phyloP scores from a whole-genome alignment of 2,888 invertebrate species.

The Drosophila anomelani region DNA sequence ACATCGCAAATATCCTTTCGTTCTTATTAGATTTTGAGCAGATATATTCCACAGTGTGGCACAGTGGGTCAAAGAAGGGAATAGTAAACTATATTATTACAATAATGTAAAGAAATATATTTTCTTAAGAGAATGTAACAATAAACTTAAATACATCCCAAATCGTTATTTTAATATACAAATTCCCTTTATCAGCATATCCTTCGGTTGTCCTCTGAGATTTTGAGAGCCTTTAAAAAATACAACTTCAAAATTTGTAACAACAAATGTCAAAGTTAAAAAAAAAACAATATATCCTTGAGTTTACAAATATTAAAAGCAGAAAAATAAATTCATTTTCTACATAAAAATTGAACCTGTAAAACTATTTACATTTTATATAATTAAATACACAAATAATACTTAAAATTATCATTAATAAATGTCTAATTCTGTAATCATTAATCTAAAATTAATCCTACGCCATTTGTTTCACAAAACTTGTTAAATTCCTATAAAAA shows the following conservation, averaged over 20 bases:
- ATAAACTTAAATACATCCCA: neutral
- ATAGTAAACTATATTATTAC: neutral
- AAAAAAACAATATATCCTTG: too few relatives aligned
- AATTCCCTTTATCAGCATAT: too few relatives aligned
- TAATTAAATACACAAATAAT: neutral
- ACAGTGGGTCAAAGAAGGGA: slow-evolving; percentile 5
- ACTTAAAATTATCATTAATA: too few relatives aligned
- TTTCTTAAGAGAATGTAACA: neutral
- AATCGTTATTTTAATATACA: neutral
- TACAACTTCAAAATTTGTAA: too few relatives aligned
- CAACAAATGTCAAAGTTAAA: too few relatives aligned
- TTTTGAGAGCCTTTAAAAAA: too few relatives aligned
- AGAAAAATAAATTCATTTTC: neutral
- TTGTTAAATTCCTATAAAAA: too few relatives aligned
- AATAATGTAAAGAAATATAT: neutral
- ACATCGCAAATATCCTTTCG: slow-evolving; percentile 2
- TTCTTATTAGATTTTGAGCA: slow-evolving; percentile 21
- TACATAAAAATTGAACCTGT: neutral
- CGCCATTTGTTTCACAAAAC: neutral
- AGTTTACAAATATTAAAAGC: too few relatives aligned
- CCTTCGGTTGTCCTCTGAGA: too few relatives aligned
- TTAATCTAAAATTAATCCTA: too few relatives aligned
- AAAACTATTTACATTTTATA: neutral
- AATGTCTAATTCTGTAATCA: too few relatives aligned
- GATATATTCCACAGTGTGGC: slow-evolving; percentile 16